These are phyloP conservation scores for Alces alces DNA, from an alignment of 2,113 vertebrate genomes.

Conservation along the genomic window DNA sequence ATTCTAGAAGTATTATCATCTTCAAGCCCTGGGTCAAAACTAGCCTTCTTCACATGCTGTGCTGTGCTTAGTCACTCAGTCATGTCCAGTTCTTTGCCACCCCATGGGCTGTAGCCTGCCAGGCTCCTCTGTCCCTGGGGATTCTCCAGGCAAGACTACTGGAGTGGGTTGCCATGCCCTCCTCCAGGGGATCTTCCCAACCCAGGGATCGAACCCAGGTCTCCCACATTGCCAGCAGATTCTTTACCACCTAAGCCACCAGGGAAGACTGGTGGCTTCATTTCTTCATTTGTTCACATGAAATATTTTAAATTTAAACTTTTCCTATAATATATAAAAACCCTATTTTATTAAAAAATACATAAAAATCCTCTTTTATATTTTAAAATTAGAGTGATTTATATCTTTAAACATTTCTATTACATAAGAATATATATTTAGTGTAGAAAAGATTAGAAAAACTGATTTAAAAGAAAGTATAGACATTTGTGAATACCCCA, in stretches of 20 bases:
- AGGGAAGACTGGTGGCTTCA: background rate
- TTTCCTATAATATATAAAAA: background rate
- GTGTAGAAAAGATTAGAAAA: conserved; percentile 11
- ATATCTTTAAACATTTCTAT: conserved; percentile 15
- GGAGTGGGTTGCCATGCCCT: background rate
- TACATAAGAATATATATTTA: conserved; percentile 14
- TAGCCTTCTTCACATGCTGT: background rate
- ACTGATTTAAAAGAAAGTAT: background rate
- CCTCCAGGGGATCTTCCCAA: background rate
- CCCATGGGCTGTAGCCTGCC: background rate
- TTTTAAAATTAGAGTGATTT: background rate
- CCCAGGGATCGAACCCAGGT: background rate
- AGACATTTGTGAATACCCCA: background rate
- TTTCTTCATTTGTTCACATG: background rate
- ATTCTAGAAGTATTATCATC: background rate
- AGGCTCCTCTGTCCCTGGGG: background rate
- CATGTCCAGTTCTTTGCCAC: background rate
- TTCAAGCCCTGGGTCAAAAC: background rate
- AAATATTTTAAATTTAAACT: background rate
- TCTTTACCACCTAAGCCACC: background rate
- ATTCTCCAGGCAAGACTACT: background rate
- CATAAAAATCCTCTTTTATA: background rate
- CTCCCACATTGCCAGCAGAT: background rate
- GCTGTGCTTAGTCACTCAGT: background rate
- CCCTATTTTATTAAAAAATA: background rate